Percentiles rank a stretch among this genome's conserved stretches.
These are phyloP conservation scores for Rosalia funebris DNA, from an alignment of 2,888 invertebrate genomes.

Conservation along the genomic window DNA sequence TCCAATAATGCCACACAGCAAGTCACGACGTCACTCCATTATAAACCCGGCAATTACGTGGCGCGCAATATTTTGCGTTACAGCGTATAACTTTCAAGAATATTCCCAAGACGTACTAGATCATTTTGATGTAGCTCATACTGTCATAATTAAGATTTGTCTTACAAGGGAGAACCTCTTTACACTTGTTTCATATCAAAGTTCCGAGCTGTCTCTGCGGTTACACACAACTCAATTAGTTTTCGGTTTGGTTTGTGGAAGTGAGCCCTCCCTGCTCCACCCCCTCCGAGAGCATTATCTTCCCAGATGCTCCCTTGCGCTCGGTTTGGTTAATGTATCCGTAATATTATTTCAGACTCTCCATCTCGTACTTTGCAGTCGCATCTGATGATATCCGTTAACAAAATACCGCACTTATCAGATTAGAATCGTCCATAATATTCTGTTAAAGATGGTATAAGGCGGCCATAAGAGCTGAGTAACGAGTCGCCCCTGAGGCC, in stretches of 20 bases:
- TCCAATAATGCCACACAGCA: conserved; percentile 15
- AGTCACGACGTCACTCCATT: conserved; percentile 22
- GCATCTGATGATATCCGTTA: conserved; percentile 49
- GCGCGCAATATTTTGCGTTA: conserved; percentile 11
- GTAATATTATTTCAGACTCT: conserved; percentile 50
- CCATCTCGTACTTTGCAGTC: conserved; percentile 44
- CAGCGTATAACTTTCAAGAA: conserved; percentile 10
- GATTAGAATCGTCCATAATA: conserved; percentile 49
- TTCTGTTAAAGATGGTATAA: conserved; percentile 34
- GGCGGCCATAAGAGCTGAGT: conserved; percentile 33
- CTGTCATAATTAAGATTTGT: conserved; percentile 53
- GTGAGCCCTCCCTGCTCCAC: conserved; percentile 46
- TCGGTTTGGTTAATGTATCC: conserved; percentile 50
- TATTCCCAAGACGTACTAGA: conserved; percentile 18
- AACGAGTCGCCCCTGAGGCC: conserved; percentile 38
- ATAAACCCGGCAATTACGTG: conserved; percentile 1
- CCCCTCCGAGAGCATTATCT: conserved; percentile 55
- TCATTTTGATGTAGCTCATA: conserved; percentile 20
- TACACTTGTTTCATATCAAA: conserved; percentile 55
- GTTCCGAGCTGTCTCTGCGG: conserved; percentile 46
- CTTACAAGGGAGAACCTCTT: conserved; percentile 45
- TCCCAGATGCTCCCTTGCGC: conserved; percentile 41
- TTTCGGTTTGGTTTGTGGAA: conserved; percentile 55
- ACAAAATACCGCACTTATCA: conserved; percentile 55
- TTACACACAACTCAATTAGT: conserved; percentile 59